A percentile compares a stretch with the other conserved stretches of the same genome.
Evolutionary conservation across 2,888 invertebrate genomes (phyloP).

Genomic region (Perithous albicinctus): DNA sequence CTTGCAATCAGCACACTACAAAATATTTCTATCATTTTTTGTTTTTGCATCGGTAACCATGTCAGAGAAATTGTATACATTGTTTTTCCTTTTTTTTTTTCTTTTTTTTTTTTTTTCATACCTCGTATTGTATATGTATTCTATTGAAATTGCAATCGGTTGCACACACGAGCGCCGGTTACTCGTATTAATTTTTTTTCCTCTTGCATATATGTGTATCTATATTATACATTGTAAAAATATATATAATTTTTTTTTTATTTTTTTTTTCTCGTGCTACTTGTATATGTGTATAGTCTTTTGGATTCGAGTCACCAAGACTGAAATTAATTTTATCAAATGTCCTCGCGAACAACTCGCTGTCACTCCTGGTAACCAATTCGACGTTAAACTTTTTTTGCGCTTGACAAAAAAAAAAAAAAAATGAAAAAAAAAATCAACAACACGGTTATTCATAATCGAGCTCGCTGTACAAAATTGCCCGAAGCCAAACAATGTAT

Average conservation of each 20-base stretch:
- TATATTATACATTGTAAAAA: conserved; percentile 63
- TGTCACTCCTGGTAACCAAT: conserved; percentile 4
- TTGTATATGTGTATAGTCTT: conserved; percentile 25
- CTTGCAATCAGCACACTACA: conserved; percentile 3
- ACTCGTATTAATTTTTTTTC: conserved; percentile 36
- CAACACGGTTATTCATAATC: too few relatives aligned
- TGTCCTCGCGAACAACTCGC: background rate
- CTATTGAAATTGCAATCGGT: conserved; percentile 39
- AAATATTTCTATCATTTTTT: background rate
- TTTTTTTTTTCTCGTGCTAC: conserved; percentile 39
- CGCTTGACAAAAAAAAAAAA: conserved; percentile 14
- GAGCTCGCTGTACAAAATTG: too few relatives aligned
- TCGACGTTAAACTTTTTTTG: background rate
- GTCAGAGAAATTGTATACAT: background rate
- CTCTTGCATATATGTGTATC: conserved; percentile 25
- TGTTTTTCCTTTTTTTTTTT: conserved; percentile 20
- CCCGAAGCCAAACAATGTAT: conserved; percentile 4
- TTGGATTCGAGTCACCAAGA: conserved; percentile 40
- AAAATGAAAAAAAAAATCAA: too few relatives aligned
- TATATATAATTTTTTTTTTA: too few relatives aligned
- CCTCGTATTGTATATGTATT: conserved; percentile 32
- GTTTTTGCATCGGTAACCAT: background rate
- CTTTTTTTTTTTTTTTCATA: conserved; percentile 17
- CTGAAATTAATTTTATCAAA: conserved; percentile 12
- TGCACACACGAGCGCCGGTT: conserved; percentile 39